Evolutionary conservation across 2,113 vertebrate genomes (phyloP).

Genomic region (Microtus montanus): DNA sequence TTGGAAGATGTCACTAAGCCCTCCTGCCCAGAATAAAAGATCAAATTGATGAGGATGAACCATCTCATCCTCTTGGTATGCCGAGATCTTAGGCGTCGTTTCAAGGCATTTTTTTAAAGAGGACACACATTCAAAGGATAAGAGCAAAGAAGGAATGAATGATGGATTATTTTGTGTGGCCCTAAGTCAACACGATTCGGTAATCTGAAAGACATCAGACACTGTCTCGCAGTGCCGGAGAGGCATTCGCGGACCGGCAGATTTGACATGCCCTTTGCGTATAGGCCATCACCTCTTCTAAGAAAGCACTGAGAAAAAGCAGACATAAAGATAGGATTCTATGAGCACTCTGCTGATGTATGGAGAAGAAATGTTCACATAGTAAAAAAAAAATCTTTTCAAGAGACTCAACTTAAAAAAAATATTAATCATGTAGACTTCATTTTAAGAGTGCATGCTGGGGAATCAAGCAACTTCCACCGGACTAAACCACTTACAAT

Average conservation of each 20-base stretch:
- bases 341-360: neutral
- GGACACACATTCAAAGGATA: conserved; percentile 52
- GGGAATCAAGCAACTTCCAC: neutral
- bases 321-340: neutral
- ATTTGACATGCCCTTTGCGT: neutral
- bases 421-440: neutral
- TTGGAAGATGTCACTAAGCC: conserved; percentile 45
- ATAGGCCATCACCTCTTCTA: neutral
- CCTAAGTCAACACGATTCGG: conserved; percentile 20
- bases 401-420: neutral
- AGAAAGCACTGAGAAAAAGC: neutral
- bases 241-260: neutral
- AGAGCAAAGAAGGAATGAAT: conserved; percentile 52
- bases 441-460: neutral
- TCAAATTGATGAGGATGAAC: conserved; percentile 50
- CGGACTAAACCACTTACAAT: neutral
- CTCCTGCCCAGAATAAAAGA: conserved; percentile 52
- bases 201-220: conserved; percentile 27
- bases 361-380: neutral
- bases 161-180: conserved; percentile 38
- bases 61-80: conserved; percentile 70
- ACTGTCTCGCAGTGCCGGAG: neutral
- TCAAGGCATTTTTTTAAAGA: conserved; percentile 63
- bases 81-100: conserved; percentile 51
- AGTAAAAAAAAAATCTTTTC: neutral